phyloP scores from a whole-genome alignment of 2,113 vertebrate species.

The Aviceda subcristata region DNA sequence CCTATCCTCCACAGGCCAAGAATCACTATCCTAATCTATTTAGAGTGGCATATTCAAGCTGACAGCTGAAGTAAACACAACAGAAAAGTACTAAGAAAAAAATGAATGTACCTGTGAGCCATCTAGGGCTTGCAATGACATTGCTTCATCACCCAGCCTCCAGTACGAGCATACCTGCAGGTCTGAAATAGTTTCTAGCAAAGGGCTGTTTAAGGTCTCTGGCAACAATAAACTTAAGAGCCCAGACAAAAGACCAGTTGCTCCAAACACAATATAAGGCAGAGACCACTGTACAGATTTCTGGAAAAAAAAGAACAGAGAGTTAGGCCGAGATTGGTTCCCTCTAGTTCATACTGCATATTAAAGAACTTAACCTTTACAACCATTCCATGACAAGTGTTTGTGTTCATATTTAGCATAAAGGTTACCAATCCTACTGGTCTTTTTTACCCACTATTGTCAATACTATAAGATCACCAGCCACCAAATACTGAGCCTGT shows the following conservation, averaged over 20 bases:
- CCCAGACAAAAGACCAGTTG: slow-evolving; percentile 73
- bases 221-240: slow-evolving; percentile 77
- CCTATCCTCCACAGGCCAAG: neutral
- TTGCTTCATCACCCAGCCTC: slow-evolving; percentile 67
- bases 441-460: neutral
- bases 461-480: neutral
- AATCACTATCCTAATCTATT: neutral
- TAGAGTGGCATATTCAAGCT: neutral
- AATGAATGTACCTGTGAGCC: slow-evolving; percentile 56
- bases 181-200: slow-evolving; percentile 79
- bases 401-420: neutral
- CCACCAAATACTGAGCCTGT: neutral
- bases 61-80: slow-evolving; percentile 11
- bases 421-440: neutral
- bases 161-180: slow-evolving; percentile 69
- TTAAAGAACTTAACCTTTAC: neutral
- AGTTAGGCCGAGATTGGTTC: neutral
- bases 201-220: slow-evolving; percentile 77
- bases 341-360: neutral
- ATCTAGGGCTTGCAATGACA: slow-evolving; percentile 68
- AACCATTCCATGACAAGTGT: neutral
- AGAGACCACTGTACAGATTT: slow-evolving; percentile 76
- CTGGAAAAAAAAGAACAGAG: slow-evolving; percentile 36
- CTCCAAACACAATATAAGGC: slow-evolving; percentile 79
- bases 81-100: neutral